Conservation (phyloP, 64 coral and sea anemone genomes). For the Catalaphyllia jardinei region DNA sequence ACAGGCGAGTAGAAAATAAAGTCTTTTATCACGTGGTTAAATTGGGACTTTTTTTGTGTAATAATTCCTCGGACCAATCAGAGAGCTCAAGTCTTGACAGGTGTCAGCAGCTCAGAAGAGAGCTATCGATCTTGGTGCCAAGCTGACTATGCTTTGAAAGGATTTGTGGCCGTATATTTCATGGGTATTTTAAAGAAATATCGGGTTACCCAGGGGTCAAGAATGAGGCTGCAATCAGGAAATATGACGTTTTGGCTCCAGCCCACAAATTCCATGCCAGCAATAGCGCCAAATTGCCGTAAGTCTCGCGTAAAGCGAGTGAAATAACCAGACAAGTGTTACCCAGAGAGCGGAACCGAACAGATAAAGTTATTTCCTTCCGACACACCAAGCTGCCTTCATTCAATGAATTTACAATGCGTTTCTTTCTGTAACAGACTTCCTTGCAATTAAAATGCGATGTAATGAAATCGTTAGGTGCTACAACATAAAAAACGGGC, state of each 20-base stretch:
- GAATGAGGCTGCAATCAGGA: conserved; percentile 32
- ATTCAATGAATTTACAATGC: conserved; percentile 6
- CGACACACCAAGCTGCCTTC: background rate
- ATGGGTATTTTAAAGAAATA: conserved; percentile 83
- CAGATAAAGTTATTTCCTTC: conserved; percentile 29
- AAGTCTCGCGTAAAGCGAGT: background rate
- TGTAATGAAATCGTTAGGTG: background rate
- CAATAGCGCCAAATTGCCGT: conserved; percentile 13
- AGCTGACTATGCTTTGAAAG: conserved; percentile 50
- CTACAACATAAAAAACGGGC: background rate
- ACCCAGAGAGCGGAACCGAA: conserved; percentile 19
- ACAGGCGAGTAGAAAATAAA: conserved; percentile 68
- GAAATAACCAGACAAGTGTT: conserved; percentile 5
- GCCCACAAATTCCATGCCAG: conserved; percentile 13
- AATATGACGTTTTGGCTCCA: conserved; percentile 38
- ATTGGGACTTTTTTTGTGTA: conserved; percentile 53
- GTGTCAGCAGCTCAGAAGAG: conserved; percentile 54
- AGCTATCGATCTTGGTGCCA: conserved; percentile 73
- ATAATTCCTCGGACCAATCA: conserved; percentile 69
- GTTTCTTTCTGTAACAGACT: background rate
- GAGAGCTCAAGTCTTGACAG: conserved; percentile 39
- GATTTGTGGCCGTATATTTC: conserved; percentile 80
- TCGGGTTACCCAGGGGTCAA: conserved; percentile 86
- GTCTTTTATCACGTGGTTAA: conserved; percentile 80
- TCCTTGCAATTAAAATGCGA: conserved; percentile 13